Base-by-base conservation (phyloP, 2,888 invertebrate species). In the Cosmia trapezina region DNA sequence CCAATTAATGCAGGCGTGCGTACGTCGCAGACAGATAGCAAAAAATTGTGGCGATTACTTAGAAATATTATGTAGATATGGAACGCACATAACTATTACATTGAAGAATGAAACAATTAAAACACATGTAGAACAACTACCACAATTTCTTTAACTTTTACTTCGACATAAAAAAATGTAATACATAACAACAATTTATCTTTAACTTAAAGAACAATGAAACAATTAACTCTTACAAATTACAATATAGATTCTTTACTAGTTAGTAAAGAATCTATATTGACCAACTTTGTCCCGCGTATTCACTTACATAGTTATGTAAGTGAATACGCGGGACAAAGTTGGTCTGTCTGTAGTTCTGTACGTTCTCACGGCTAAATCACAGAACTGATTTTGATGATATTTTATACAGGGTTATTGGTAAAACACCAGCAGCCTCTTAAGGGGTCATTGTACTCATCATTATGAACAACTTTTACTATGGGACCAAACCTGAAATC, bases 131-230 rank as follows among this genome's bases (percentile, higher is more conserved):
- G n/a, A n/a, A n/a, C n/a, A n/a, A n/a, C n/a, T n/a, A n/a, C n/a
- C n/a, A n/a, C n/a, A n/a, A n/a, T n/a, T n/a, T n/a, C n/a, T n/a
- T n/a, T n/a, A n/a, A n/a, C n/a, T n/a, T n/a, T n/a, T n/a, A n/a
- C n/a, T n/a, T 33, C 33, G 4, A 33, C 43, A 28, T 7, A 22
- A 72, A 47, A 47, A 57, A 54, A 60, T 28, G 9, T 43, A 66
- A 28, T 19, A 66, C 2, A 33, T 28, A n/a, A 51, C 9, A n/a
- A 47, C 17, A 41, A n/a, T 59, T 37, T 28, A 37, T 65, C 28
- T 59, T 49, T 33, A 37, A 37, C 37, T 37, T 37, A 9, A 53
- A 70, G 47, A 78, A 78, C 76, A 76, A 78, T 76, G 62, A 62
- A 53, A 53, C 62, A 70, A 78, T 70, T 51, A 59, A 61, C 22